Evolutionary conservation across 2,113 vertebrate species (phyloP).

Genomic region (Megalops atlanticus): DNA sequence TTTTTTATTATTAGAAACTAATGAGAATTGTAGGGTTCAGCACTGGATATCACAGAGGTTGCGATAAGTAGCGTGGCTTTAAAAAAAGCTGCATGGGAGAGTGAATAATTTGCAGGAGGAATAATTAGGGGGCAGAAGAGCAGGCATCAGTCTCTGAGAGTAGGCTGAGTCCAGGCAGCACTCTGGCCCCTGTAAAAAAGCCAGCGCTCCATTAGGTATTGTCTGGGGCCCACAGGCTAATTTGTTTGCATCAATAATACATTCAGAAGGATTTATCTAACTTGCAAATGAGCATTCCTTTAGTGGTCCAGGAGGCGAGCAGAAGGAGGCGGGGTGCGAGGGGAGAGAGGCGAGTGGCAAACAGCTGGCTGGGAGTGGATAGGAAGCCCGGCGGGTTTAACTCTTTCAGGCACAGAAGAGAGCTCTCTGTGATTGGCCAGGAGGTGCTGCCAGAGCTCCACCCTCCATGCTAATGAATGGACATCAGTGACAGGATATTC

Average conservation of each 20-base stretch:
- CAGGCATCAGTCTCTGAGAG: constrained; percentile 75
- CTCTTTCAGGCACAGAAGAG: constrained; percentile 40
- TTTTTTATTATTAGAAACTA: constrained; percentile 69
- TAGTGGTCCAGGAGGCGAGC: constrained; percentile 72
- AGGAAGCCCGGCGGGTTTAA: constrained; percentile 54
- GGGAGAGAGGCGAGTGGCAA: constrained; percentile 31
- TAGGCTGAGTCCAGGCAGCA: constrained; percentile 70
- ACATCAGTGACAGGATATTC: too few relatives aligned
- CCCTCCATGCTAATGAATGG: too few relatives aligned
- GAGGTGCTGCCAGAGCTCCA: constrained; percentile 16
- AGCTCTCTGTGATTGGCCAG: neutral
- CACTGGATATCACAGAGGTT: constrained; percentile 61
- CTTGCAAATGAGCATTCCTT: constrained; percentile 80
- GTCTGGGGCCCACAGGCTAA: constrained; percentile 74
- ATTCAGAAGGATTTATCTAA: constrained; percentile 79
- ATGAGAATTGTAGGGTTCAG: constrained; percentile 65
- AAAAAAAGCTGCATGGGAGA: constrained; percentile 63
- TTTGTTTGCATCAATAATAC: constrained; percentile 80
- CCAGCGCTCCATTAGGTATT: constrained; percentile 76
- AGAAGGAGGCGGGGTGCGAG: constrained; percentile 57
- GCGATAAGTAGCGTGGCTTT: constrained; percentile 66
- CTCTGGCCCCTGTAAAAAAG: constrained; percentile 67
- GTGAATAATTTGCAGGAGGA: constrained; percentile 74
- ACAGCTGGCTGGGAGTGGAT: constrained; percentile 50
- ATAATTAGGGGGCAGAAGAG: constrained; percentile 81